Conservation (phyloP, 1,140 invertebrate genomes). For the Archegozetes longisetosus region DNA sequence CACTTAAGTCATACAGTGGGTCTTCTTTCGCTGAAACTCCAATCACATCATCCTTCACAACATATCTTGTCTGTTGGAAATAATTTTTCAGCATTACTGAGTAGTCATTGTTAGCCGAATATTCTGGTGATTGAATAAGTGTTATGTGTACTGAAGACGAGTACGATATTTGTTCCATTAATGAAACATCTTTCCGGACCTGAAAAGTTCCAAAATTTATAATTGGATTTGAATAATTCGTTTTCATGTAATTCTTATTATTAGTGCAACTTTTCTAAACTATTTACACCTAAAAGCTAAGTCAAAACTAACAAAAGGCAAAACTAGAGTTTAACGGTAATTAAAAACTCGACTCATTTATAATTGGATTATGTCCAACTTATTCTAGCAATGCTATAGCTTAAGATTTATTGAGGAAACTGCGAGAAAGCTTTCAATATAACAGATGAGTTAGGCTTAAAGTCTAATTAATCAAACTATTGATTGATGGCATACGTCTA, state of each 20-base stretch:
- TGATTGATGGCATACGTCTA: background rate
- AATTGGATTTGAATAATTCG: background rate
- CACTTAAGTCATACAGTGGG: background rate
- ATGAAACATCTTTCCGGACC: background rate
- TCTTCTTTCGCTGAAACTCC: background rate
- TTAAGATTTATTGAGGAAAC: too few species aligned
- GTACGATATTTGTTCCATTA: background rate
- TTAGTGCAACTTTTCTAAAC: too few species aligned
- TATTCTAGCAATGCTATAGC: too few species aligned
- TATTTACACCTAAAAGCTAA: too few species aligned
- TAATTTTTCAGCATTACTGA: background rate
- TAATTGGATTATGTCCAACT: too few species aligned
- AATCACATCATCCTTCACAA: constrained; percentile 8
- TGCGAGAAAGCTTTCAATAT: too few species aligned
- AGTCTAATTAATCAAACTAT: background rate
- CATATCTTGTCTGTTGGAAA: background rate
- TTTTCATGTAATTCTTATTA: background rate
- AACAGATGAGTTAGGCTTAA: too few species aligned
- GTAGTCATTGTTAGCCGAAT: constrained; percentile 11
- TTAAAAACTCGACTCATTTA: too few species aligned
- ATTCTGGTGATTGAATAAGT: constrained; percentile 5
- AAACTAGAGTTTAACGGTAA: too few species aligned
- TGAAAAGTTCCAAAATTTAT: constrained; percentile 7
- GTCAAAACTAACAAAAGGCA: too few species aligned
- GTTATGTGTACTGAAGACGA: background rate